Conservation (phyloP, 1,140 invertebrate species). For the Harpegnathos saltator region DNA sequence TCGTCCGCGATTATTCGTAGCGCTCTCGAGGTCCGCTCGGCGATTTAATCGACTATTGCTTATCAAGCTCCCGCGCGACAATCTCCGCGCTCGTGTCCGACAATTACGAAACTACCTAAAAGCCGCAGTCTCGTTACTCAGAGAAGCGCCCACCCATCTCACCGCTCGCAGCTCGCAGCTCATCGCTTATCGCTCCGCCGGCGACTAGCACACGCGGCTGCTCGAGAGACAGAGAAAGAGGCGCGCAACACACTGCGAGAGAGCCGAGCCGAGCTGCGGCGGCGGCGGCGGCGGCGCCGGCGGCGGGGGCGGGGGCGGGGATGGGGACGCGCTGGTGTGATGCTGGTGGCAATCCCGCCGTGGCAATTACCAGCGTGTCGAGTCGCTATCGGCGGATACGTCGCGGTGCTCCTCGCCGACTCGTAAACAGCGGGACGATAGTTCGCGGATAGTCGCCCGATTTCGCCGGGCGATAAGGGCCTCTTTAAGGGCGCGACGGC, state of each 20-base stretch:
- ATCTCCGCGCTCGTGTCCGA: slow-evolving; percentile 1
- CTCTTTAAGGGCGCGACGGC: slow-evolving; percentile 39
- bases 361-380: slow-evolving; percentile 65
- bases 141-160: slow-evolving; percentile 28
- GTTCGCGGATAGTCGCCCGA: slow-evolving; percentile 66
- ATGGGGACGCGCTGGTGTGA: slow-evolving; percentile 13
- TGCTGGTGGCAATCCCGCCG: slow-evolving; percentile 54
- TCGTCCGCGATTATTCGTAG: neutral
- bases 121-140: slow-evolving; percentile 16
- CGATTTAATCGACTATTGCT: slow-evolving; percentile 4
- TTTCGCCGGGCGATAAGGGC: slow-evolving; percentile 62
- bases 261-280: neutral
- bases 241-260: no score
- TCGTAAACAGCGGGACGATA: slow-evolving; percentile 69
- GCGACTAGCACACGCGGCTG: slow-evolving; percentile 16
- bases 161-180: slow-evolving; percentile 32
- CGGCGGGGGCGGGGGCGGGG: neutral
- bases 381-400: slow-evolving; percentile 61
- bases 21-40: neutral
- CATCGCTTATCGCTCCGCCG: slow-evolving; percentile 29
- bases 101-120: slow-evolving; percentile 31
- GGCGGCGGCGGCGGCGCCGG: neutral
- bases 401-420: slow-evolving; percentile 49
- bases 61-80: neutral
- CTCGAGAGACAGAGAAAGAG: neutral